phyloP scores from a whole-genome alignment of 2,888 invertebrate genomes.

The Amphiduros pacificus region DNA sequence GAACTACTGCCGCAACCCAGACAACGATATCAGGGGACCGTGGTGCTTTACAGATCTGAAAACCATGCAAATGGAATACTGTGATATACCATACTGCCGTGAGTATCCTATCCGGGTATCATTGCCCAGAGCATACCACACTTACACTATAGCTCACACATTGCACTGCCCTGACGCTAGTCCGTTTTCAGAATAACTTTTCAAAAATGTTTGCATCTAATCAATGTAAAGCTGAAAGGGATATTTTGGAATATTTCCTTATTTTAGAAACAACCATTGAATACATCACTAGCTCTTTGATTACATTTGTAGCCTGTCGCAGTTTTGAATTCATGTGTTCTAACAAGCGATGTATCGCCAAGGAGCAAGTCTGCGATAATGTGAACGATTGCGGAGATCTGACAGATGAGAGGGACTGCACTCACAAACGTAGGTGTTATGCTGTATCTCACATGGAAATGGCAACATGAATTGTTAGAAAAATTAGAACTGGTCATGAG shows the following conservation, averaged over 20 bases:
- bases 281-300: too few relatives aligned
- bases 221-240: too few relatives aligned
- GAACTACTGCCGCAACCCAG: conserved; percentile 29
- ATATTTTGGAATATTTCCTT: too few relatives aligned
- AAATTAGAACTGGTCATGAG: too few relatives aligned
- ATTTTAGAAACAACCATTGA: too few relatives aligned
- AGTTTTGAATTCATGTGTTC: conserved; percentile 27
- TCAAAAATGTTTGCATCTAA: too few relatives aligned
- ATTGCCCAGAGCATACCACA: too few relatives aligned
- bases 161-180: too few relatives aligned
- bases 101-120: conserved; percentile 10
- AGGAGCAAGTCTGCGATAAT: conserved; percentile 19
- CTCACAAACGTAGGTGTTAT: conserved; percentile 17
- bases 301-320: conserved; percentile 21
- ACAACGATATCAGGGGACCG: conserved; percentile 24
- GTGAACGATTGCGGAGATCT: conserved; percentile 26
- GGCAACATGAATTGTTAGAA: not conserved
- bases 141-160: too few relatives aligned
- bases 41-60: conserved; percentile 27
- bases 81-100: conserved; percentile 25
- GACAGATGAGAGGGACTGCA: conserved; percentile 25
- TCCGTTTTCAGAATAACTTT: too few relatives aligned
- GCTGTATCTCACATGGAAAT: not conserved
- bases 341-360: conserved; percentile 23
- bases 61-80: conserved; percentile 24